Evolutionary conservation across 2,888 invertebrate genomes (phyloP), one percentile per base, ranked within the genome.

Genomic region (Sphaeridia pumilis): DNA sequence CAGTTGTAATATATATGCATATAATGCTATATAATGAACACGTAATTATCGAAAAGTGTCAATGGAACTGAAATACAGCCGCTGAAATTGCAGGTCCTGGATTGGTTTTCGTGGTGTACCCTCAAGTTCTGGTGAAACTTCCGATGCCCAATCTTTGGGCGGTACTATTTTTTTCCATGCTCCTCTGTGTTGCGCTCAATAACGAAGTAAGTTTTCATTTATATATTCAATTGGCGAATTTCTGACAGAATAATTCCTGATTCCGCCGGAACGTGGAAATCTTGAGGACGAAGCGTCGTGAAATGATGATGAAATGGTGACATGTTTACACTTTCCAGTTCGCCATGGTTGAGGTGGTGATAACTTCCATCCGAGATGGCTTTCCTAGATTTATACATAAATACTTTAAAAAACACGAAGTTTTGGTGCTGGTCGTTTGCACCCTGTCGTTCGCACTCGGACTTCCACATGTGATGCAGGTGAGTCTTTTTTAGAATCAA

Each of bases 301-400:
- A 31, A 31, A 10, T 31, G 31, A 10, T 14, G 7, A 14, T 10
- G 31, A 31, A 10, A 14, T 31, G 7, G 7, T 31, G 31, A 31
- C 17, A 17, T 5, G 20, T 38, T 38, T 17, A 38, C 38, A 24
- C 36, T 7, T 43, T 47, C 61, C 74, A 89, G 87, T 92, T 93
- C 73, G 90, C 92, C 28, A 87, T 89, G 58, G 89, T 92, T 44
- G 92, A 93, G 74, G 92, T 92, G 4, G 87, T 93, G 2, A 87
- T 92, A 2, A 90, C 92, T 2, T 87, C 90, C 4, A 83, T 93
- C 65, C 88, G 90, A 73, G 93, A 93, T 69, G 89, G 89, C 25
- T 92, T 90, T 70, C 87, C 87, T 0, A 80, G 81, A 58, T 84
- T 85, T 82, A 87, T 92, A 55, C 83, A 84, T 67, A 83, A 78